Conservation (phyloP, 2,113 vertebrate genomes). For the Indicator maculatus region DNA sequence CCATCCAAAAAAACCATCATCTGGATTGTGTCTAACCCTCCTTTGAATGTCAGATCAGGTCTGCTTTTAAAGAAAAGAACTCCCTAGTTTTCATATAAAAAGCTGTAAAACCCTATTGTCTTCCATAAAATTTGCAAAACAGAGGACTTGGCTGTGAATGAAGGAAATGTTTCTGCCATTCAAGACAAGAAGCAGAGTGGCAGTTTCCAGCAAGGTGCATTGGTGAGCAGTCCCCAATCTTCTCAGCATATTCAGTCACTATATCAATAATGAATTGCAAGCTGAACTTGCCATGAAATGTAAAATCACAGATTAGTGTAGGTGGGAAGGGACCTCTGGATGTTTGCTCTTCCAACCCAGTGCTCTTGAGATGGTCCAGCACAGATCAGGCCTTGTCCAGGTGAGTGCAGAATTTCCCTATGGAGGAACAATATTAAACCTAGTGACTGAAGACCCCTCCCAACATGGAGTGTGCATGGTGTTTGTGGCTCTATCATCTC, state of each 20-base stretch:
- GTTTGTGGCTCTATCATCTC: neutral
- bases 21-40: slow-evolving; percentile 10
- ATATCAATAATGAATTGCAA: neutral
- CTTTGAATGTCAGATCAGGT: slow-evolving; percentile 33
- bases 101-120: neutral
- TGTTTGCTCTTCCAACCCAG: neutral
- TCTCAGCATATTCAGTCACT: neutral
- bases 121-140: neutral
- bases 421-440: neutral
- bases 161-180: neutral
- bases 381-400: neutral
- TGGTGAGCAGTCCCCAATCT: neutral
- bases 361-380: neutral
- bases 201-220: neutral
- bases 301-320: neutral
- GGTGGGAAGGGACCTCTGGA: neutral
- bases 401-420: neutral
- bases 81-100: slow-evolving; percentile 20
- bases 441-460: neutral
- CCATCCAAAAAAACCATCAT: slow-evolving; percentile 57
- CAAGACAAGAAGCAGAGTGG: neutral
- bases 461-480: neutral
- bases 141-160: neutral
- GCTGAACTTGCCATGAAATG: neutral
- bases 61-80: slow-evolving; percentile 28